A percentile compares a stretch with the other conserved stretches of the same genome.
Conservation (phyloP, 2,888 invertebrate genomes). For the Acleris sparsana region DNA sequence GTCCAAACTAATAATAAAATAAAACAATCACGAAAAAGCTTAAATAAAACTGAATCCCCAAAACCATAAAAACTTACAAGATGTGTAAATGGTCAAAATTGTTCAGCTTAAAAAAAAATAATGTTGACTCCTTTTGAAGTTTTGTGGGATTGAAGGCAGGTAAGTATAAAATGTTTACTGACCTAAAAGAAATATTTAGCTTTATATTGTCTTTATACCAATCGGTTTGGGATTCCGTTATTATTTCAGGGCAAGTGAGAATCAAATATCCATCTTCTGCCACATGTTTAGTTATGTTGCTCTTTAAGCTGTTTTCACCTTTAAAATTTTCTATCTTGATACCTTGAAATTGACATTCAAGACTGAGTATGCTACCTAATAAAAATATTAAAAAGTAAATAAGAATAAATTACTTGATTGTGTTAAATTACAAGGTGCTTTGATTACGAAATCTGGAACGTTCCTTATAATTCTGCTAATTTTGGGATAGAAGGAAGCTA, state of each 20-base stretch:
- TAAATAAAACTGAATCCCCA: too few species aligned
- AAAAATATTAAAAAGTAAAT: not conserved
- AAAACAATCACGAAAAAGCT: too few species aligned
- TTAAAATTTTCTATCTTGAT: not conserved
- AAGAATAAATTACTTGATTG: constrained; percentile 1
- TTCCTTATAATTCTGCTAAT: constrained; percentile 71
- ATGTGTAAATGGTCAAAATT: too few species aligned
- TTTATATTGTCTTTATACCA: constrained; percentile 81
- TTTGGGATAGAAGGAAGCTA: constrained; percentile 68
- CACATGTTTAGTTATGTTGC: constrained; percentile 60
- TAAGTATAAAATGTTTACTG: not conserved
- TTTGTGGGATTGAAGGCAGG: too few species aligned
- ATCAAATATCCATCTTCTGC: constrained; percentile 80
- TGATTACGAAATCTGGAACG: constrained; percentile 77
- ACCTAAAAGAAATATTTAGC: constrained; percentile 63
- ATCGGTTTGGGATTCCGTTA: constrained; percentile 71
- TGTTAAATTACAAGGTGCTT: constrained; percentile 59
- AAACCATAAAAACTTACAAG: too few species aligned
- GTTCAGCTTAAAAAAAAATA: too few species aligned
- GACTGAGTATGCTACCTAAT: not conserved
- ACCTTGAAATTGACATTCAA: not conserved
- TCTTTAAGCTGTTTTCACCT: constrained; percentile 32
- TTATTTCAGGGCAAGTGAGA: constrained; percentile 82
- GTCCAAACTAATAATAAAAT: too few species aligned
- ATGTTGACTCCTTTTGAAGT: too few species aligned